Base-by-base conservation (phyloP, 2,888 invertebrate genomes). In the Cheilosia impressa region DNA sequence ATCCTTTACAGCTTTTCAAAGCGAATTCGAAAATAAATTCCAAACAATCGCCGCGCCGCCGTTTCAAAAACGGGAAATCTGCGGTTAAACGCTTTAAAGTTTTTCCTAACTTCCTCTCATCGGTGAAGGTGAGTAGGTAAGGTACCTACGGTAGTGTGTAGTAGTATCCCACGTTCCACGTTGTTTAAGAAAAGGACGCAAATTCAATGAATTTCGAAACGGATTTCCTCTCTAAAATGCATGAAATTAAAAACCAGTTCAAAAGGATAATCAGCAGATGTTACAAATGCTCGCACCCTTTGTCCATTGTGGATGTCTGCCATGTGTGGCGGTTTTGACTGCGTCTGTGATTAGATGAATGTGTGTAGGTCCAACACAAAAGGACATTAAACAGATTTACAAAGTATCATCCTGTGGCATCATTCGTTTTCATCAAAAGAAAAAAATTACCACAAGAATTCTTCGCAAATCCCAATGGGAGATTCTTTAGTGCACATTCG, bases 251-350 rank as follows among this genome's bases (percentile, higher is more conserved):
- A 68, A 66, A 45, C 43, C 45, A 77, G 62, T 68, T 83, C 43
- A 41, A 73, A 72, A 72, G 72, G 62, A 80, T 68, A 68, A 47
- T 38, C 38, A 57, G 78, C 82, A 83, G 82, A 83, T 83, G 82
- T 83, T 66, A 10, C 34, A 31, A 53, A 41, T 53, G 24, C 2
- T 7, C 27, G 24, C 77, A 77, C 71, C 72, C 78, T 72, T 81
- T 72, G 60, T 57, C 60, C 17, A 22, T 22, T 19, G 31, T 57
- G 9, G 22, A 22, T 22, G 31, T 17, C 41, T 47, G 58, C 71
- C 71, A 82, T 71, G 65, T 82, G 77, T 50, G 38, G 45, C 27
- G 73, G 53, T 82, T 82, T 63, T 82, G 76, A 82, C 81, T 76
- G 58, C 75, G 69, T 63, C 65, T 60, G 13, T 62, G 45, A 66